Percentiles rank a stretch among this genome's conserved stretches.
Evolutionary conservation across 2,888 invertebrate species (phyloP).

Genomic region (Tricholauxania praeusta): DNA sequence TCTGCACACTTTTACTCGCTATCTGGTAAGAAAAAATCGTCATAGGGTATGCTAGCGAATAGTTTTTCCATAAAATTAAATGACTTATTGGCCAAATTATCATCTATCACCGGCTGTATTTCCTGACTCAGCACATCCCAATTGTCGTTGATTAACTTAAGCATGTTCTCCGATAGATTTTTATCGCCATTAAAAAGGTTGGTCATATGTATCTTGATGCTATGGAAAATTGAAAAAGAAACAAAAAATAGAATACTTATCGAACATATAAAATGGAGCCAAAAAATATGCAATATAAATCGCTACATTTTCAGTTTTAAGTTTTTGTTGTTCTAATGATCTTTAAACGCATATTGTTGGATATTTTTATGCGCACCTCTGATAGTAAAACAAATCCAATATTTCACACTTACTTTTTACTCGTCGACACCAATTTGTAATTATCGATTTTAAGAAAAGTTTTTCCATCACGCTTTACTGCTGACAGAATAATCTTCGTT

Average conservation of each 20-base stretch:
- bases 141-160: slow-evolving; percentile 53
- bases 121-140: slow-evolving; percentile 52
- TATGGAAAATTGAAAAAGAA: slow-evolving; percentile 28
- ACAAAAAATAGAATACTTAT: neutral
- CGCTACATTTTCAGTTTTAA: too few species aligned
- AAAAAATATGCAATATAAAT: too few species aligned
- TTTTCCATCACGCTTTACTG: slow-evolving; percentile 51
- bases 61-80: slow-evolving; percentile 39
- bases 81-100: slow-evolving; percentile 39
- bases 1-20: too few species aligned
- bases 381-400: neutral
- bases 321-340: too few species aligned
- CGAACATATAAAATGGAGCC: too few species aligned
- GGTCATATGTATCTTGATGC: slow-evolving; percentile 52
- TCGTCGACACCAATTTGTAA: slow-evolving; percentile 45
- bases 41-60: slow-evolving; percentile 52
- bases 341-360: too few species aligned
- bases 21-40: slow-evolving; percentile 47
- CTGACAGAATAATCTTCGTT: slow-evolving; percentile 36
- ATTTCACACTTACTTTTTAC: slow-evolving; percentile 47
- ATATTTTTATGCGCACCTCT: neutral
- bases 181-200: slow-evolving; percentile 55
- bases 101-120: slow-evolving; percentile 50
- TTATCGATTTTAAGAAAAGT: slow-evolving; percentile 49
- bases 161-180: slow-evolving; percentile 53